Base-by-base conservation (phyloP, 1,140 invertebrate species). In the Drosophila sp. region DNA sequence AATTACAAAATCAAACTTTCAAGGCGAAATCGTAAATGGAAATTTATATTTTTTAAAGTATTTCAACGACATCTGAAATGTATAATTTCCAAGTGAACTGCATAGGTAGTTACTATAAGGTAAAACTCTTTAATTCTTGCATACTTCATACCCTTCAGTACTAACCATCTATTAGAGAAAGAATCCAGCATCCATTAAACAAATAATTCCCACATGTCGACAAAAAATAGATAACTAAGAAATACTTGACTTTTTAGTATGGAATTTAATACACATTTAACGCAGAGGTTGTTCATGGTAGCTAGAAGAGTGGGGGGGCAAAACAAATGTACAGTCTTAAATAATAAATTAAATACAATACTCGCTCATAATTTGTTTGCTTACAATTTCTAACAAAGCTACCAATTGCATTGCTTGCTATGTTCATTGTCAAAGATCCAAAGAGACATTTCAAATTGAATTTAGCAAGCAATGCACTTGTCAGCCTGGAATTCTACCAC, bases 251-350 rank as follows among this genome's bases (percentile, higher is more conserved):
- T 69, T 76, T 84, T 83, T 76, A 71, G 78, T 81, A 83, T 67
- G 68, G 79, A 89, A 87, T 86, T 89, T 83, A 82, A 89, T 87
- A 50, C 44, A 86, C 83, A 86, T 83, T 76, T 56, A 79, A 86
- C 82, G 75, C 79, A 79, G 70, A 70, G 62, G 76, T 76, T 55
- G 47, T 47, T 47, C 44, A 8, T 25, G 23, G n/a, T 47, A 25
- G 44, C 44, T 1, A 10, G 23, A 3, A 50, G n/a, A 27, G 2
- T 10, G 8, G 8, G 44, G 7, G 57, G 63, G 62, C 64, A 38
- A 79, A 75, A 72, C 71, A 60, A 60, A 80, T 72, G 30, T 60
- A 72, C 56, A 75, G 44, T 50, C 44, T 50, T 27, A 50, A 27
- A 50, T 2, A 27, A 50, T 50, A 50, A 50, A 50, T 50, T 25